Evolutionary conservation across 2,888 invertebrate genomes (phyloP).

Genomic region (Epistrophe grossulariae): DNA sequence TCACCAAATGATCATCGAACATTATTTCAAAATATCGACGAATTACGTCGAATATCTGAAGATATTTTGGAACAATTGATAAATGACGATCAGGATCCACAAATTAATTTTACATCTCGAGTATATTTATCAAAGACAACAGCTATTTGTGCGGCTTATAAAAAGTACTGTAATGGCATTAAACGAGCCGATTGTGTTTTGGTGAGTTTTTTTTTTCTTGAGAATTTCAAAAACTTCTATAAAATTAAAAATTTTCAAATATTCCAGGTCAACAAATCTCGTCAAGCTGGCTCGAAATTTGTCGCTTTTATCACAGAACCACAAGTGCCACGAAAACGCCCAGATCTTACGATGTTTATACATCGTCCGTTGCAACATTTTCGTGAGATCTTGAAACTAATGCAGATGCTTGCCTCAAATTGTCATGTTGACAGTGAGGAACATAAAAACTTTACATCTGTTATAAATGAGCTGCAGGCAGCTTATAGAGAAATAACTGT

Average conservation of each 20-base stretch:
- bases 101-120: slow-evolving; percentile 88
- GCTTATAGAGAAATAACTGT: slow-evolving; percentile 93
- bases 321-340: slow-evolving; percentile 91
- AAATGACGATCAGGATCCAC: slow-evolving; percentile 89
- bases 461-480: slow-evolving; percentile 85
- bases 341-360: slow-evolving; percentile 93
- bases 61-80: slow-evolving; percentile 91
- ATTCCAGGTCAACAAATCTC: slow-evolving; percentile 87
- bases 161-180: slow-evolving; percentile 92
- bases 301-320: slow-evolving; percentile 92
- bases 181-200: slow-evolving; percentile 94
- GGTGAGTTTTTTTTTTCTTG: slow-evolving; percentile 83
- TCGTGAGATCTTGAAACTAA: slow-evolving; percentile 87
- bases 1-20: slow-evolving; percentile 90
- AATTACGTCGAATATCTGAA: slow-evolving; percentile 90
- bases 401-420: slow-evolving; percentile 85
- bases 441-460: slow-evolving; percentile 83
- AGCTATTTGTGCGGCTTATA: slow-evolving; percentile 90
- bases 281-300: slow-evolving; percentile 91
- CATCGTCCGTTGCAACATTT: slow-evolving; percentile 94
- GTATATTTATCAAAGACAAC: slow-evolving; percentile 90
- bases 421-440: slow-evolving; percentile 84
- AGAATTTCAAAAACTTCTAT: neutral
- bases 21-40: slow-evolving; percentile 93
- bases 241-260: neutral